Percentiles rank a stretch among this genome's conserved stretches.
Evolutionary conservation across 2,113 vertebrate genomes (phyloP).

Genomic region (Menidia beryllina): DNA sequence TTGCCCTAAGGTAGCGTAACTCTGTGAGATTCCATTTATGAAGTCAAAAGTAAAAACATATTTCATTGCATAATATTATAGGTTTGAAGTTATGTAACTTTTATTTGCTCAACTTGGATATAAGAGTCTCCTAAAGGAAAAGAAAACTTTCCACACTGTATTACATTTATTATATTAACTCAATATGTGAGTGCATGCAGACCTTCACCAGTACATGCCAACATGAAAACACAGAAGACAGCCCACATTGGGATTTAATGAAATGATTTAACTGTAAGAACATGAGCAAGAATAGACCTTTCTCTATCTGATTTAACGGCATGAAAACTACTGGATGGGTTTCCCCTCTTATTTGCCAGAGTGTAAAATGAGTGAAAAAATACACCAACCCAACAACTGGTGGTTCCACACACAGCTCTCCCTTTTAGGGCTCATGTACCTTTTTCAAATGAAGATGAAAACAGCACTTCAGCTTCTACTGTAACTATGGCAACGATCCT

Average conservation of each 20-base stretch:
- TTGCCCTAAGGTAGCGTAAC: neutral
- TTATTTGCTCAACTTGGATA: neutral
- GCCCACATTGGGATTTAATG: neutral
- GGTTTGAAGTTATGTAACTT: neutral
- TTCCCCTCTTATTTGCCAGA: neutral
- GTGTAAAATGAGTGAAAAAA: slow-evolving; percentile 15
- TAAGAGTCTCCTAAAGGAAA: neutral
- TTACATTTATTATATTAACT: neutral
- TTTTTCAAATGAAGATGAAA: slow-evolving; percentile 58
- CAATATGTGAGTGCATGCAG: neutral
- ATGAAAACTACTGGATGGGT: neutral
- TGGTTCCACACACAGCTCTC: slow-evolving; percentile 34
- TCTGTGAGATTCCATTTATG: neutral
- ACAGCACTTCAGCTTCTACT: slow-evolving; percentile 58
- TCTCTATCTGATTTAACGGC: slow-evolving; percentile 1
- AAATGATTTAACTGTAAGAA: neutral
- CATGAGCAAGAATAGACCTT: neutral
- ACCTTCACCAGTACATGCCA: neutral
- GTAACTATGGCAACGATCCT: slow-evolving; percentile 70
- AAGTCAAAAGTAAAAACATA: slow-evolving; percentile 2
- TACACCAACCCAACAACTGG: slow-evolving; percentile 27
- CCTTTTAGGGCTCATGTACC: slow-evolving; percentile 38
- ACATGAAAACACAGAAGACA: neutral
- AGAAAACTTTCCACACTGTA: neutral
- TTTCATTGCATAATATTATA: slow-evolving; percentile 1